Conservation (phyloP, 2,113 vertebrate genomes). For the Thamnaconus septentrionalis region DNA sequence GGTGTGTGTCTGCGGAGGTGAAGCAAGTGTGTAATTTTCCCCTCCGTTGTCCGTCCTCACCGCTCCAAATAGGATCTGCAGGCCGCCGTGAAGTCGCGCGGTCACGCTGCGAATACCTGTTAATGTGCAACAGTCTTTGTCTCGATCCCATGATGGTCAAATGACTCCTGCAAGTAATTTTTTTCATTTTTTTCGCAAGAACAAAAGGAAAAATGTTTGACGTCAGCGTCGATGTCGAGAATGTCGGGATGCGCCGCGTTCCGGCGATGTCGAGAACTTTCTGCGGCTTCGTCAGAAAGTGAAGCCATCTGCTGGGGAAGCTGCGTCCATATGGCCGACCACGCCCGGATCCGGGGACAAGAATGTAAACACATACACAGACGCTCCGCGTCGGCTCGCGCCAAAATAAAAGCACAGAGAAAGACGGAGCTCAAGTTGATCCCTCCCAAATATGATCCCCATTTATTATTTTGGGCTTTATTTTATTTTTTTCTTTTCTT, state of each 20-base stretch:
- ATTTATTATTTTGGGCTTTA: conserved; percentile 27
- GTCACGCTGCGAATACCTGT: not conserved
- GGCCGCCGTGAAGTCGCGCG: conserved; percentile 6
- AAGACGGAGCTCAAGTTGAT: conserved; percentile 17
- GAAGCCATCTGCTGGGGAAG: not conserved
- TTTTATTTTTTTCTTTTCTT: conserved; percentile 51
- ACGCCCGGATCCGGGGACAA: conserved; percentile 23
- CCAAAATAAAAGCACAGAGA: conserved; percentile 28
- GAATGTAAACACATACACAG: conserved; percentile 3
- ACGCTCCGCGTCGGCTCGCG: conserved; percentile 5
- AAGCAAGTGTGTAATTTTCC: conserved; percentile 10
- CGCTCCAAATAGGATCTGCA: conserved; percentile 14
- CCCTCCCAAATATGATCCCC: conserved; percentile 31
- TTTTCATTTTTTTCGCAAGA: not conserved
- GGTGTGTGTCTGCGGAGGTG: not conserved
- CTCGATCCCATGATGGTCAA: conserved; percentile 29
- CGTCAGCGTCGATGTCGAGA: too few relatives aligned
- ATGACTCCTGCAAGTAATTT: conserved; percentile 23
- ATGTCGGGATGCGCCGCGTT: too few relatives aligned
- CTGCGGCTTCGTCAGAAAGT: not conserved
- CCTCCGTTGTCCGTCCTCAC: not conserved
- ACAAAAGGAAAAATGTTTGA: too few relatives aligned
- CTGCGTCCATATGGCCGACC: conserved; percentile 14
- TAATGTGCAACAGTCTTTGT: conserved; percentile 12
- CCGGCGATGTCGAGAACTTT: too few relatives aligned